These are phyloP conservation scores for Diacarnus erythraeanus DNA, from an alignment of 37 sponge, comb jelly and placozoan genomes.

Conservation along the genomic window DNA sequence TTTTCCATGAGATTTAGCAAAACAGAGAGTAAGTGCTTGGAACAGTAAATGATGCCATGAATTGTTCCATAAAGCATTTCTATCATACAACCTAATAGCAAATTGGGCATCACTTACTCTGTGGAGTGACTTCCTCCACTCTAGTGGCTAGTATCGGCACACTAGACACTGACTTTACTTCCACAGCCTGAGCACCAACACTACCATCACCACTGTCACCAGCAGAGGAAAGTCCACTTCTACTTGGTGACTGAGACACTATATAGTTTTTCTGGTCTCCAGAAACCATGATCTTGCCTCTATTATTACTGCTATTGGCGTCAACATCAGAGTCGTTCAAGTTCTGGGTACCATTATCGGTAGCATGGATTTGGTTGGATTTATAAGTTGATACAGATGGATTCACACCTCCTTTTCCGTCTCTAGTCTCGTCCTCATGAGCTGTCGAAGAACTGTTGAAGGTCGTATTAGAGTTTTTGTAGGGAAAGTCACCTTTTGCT, in stretches of 20 bases:
- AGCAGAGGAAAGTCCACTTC: not conserved
- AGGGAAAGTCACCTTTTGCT: no score
- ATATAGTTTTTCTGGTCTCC: not conserved
- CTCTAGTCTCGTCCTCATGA: no score
- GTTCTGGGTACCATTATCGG: not conserved
- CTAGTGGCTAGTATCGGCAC: not conserved
- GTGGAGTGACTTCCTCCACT: not conserved
- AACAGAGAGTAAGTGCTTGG: no score
- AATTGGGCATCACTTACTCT: not conserved
- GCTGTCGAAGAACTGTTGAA: no score
- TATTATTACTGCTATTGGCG: not conserved
- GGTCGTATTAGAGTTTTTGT: no score
- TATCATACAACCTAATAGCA: not conserved
- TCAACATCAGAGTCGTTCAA: no score
- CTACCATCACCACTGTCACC: not conserved
- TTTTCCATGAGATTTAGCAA: no score
- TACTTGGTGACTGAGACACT: not conserved
- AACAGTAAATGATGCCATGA: no score
- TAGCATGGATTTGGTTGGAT: not conserved
- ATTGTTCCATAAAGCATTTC: not conserved
- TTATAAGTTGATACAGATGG: not conserved
- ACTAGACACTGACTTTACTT: not conserved
- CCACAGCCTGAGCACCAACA: constrained; percentile 6
- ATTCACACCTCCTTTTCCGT: no score
- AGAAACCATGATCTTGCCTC: not conserved